A percentile compares a stretch with the other conserved stretches of the same genome.
Conservation (phyloP, 1,140 invertebrate genomes). For the Campoletis sonorensis region DNA sequence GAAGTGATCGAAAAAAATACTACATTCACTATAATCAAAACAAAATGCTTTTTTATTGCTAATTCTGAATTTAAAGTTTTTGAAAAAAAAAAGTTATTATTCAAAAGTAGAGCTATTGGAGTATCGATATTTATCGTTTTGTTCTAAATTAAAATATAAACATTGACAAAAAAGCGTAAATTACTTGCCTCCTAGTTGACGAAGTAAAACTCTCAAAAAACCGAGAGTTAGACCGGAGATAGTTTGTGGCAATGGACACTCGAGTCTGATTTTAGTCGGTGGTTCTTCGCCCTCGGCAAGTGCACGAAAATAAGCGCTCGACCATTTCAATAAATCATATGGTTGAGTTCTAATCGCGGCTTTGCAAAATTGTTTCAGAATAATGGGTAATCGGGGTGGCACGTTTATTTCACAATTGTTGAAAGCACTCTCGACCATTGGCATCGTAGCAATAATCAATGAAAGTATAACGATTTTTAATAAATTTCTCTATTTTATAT, state of each 20-base stretch:
- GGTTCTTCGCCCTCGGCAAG: conserved; percentile 81
- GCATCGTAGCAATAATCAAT: conserved; percentile 39
- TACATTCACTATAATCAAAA: too few relatives aligned
- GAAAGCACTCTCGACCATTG: conserved; percentile 66
- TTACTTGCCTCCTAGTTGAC: conserved; percentile 80
- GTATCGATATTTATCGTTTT: neutral
- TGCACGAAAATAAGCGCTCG: conserved; percentile 86
- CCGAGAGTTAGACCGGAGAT: conserved; percentile 86
- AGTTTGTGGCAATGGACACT: conserved; percentile 80
- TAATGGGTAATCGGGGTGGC: conserved; percentile 88
- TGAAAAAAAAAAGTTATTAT: too few relatives aligned
- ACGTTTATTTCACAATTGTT: conserved; percentile 80
- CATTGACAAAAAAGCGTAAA: neutral
- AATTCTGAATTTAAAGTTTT: too few relatives aligned
- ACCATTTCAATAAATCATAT: conserved; percentile 90
- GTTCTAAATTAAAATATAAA: neutral
- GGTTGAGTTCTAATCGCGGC: conserved; percentile 94
- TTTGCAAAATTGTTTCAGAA: conserved; percentile 93
- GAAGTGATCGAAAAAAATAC: too few relatives aligned
- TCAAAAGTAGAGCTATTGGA: too few relatives aligned
- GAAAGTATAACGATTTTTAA: neutral
- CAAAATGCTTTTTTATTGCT: too few relatives aligned
- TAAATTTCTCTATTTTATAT: neutral
- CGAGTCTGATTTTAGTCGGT: conserved; percentile 85
- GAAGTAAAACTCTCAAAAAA: conserved; percentile 85